A percentile compares a stretch with the other conserved stretches of the same genome.
These are phyloP conservation scores for Phalloptychus januarius DNA, from an alignment of 2,797 vertebrate genomes.

Conservation along the genomic window DNA sequence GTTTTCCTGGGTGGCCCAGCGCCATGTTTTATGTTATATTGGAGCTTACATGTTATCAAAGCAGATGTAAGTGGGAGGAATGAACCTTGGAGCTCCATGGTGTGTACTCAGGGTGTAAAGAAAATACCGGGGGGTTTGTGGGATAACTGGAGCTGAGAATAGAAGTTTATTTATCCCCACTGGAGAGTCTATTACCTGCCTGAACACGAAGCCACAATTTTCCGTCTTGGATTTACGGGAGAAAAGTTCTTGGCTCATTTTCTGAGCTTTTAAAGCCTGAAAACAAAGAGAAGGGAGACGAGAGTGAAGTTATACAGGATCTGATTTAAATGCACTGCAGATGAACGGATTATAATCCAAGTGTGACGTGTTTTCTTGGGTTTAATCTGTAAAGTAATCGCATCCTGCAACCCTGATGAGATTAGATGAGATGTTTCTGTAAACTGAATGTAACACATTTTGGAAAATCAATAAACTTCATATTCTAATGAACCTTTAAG, in stretches of 20 bases:
- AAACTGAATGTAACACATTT: background rate
- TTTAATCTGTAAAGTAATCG: background rate
- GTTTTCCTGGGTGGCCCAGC: slow-evolving; percentile 32
- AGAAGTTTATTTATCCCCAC: background rate
- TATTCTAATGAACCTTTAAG: no score
- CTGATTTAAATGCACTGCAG: background rate
- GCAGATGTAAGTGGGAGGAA: slow-evolving; percentile 7
- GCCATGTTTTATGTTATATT: slow-evolving; percentile 1
- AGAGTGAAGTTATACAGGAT: background rate
- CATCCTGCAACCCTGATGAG: background rate
- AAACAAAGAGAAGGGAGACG: background rate
- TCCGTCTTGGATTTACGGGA: background rate
- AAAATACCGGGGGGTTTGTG: slow-evolving; percentile 2
- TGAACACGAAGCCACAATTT: slow-evolving; percentile 15
- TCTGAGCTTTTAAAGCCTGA: background rate
- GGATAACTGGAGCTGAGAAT: slow-evolving; percentile 12
- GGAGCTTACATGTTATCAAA: slow-evolving; percentile 19
- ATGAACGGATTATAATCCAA: background rate
- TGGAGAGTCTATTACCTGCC: slow-evolving; percentile 24
- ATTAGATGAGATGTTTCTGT: background rate
- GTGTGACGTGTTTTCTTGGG: background rate
- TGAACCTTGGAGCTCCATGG: slow-evolving; percentile 6
- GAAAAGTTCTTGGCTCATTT: background rate
- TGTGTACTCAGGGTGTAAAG: background rate
- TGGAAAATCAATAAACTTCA: no score